phyloP scores from a whole-genome alignment of 2,888 invertebrate genomes.

The Drosophila anomalata region DNA sequence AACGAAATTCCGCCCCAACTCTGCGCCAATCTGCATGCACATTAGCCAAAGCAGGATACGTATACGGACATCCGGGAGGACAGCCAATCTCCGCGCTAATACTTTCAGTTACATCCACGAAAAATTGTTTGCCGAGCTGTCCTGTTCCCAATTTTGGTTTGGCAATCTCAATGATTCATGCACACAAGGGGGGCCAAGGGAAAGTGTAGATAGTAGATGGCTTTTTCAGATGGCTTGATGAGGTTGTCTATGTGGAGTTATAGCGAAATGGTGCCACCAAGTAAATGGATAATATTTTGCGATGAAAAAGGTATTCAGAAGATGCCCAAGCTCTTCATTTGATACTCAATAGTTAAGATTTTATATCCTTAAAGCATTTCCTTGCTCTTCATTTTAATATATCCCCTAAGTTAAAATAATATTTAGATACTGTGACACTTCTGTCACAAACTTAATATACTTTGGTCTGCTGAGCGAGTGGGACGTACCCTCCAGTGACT shows the following conservation, averaged over 20 bases:
- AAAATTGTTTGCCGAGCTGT: slow-evolving; percentile 61
- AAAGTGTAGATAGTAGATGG: neutral
- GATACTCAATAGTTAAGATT: neutral
- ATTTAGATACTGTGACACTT: neutral
- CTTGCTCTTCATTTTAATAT: too few species aligned
- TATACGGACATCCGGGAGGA: slow-evolving; percentile 29
- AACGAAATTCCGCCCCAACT: slow-evolving; percentile 8
- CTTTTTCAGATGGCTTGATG: slow-evolving; percentile 13
- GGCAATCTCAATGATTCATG: slow-evolving; percentile 73
- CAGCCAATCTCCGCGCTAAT: slow-evolving; percentile 26
- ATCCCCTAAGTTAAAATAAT: neutral
- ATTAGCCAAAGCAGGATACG: slow-evolving; percentile 54
- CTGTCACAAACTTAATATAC: neutral
- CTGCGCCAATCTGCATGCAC: slow-evolving; percentile 59
- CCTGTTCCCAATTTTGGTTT: slow-evolving; percentile 59
- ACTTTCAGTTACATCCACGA: slow-evolving; percentile 20
- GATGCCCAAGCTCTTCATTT: neutral
- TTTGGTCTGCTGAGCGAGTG: neutral
- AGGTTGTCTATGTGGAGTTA: slow-evolving; percentile 21
- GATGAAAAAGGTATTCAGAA: too few species aligned
- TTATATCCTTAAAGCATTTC: too few species aligned
- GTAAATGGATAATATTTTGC: too few species aligned
- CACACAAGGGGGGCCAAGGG: slow-evolving; percentile 18
- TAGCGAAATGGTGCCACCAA: slow-evolving; percentile 34
- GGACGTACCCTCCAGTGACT: neutral